Conservation (phyloP, 2,888 invertebrate genomes). For the Platypus cylindrus region DNA sequence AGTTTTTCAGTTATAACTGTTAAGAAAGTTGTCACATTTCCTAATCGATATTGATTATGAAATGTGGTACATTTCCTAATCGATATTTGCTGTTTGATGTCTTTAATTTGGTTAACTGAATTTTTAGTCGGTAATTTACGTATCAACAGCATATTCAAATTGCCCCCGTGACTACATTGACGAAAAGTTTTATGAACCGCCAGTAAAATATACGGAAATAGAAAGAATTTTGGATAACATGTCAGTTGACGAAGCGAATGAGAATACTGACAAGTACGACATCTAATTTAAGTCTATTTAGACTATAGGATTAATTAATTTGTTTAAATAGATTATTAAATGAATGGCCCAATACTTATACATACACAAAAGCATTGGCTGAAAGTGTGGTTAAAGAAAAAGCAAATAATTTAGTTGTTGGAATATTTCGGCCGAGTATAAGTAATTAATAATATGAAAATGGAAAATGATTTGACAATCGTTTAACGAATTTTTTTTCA, state of each 20-base stretch:
- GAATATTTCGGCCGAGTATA: slow-evolving; percentile 56
- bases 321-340: slow-evolving; percentile 10
- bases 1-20: too few species aligned
- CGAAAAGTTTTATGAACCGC: slow-evolving; percentile 55
- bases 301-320: background rate
- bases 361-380: slow-evolving; percentile 74
- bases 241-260: slow-evolving; percentile 22
- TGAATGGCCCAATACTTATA: slow-evolving; percentile 72
- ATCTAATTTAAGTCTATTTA: slow-evolving; percentile 1
- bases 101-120: slow-evolving; percentile 3
- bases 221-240: slow-evolving; percentile 34
- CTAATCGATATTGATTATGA: too few species aligned
- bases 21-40: too few species aligned
- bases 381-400: slow-evolving; percentile 53
- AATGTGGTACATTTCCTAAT: too few species aligned
- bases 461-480: too few species aligned
- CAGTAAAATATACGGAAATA: slow-evolving; percentile 38
- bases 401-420: slow-evolving; percentile 51
- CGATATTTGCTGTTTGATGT: too few species aligned
- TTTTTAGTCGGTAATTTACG: slow-evolving; percentile 55
- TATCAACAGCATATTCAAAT: slow-evolving; percentile 73
- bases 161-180: slow-evolving; percentile 50
- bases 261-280: slow-evolving; percentile 37
- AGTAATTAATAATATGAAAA: slow-evolving; percentile 6
- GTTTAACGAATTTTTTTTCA: too few species aligned